These are phyloP conservation scores for Oreochromis aureus DNA, from an alignment of 2,113 vertebrate species.

Conservation along the genomic window DNA sequence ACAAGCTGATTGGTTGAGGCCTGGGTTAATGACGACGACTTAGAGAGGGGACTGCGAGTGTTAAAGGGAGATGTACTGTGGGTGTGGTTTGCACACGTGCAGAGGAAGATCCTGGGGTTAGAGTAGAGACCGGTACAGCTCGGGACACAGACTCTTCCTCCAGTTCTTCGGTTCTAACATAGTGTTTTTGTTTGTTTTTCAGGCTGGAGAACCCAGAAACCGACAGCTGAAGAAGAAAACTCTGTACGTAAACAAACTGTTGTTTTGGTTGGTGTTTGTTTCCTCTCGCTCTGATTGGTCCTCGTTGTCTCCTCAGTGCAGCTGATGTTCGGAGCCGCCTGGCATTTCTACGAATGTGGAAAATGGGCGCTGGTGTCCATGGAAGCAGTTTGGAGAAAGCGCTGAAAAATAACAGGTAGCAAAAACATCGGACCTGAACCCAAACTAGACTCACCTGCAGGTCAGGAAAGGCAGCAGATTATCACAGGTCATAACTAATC, in stretches of 20 bases:
- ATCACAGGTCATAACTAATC: neutral
- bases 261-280: neutral
- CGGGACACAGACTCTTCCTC: neutral
- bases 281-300: neutral
- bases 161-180: neutral
- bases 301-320: slow-evolving; percentile 63
- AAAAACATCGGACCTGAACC: neutral
- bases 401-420: slow-evolving; percentile 65
- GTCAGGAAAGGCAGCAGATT: neutral
- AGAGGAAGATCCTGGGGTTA: neutral
- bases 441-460: neutral
- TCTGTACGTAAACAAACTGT: slow-evolving; percentile 73
- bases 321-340: slow-evolving; percentile 83
- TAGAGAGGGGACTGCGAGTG: neutral
- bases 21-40: neutral
- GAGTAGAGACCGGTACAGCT: neutral
- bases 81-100: neutral
- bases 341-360: slow-evolving; percentile 78
- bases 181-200: neutral
- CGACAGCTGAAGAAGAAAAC: slow-evolving; percentile 68
- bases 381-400: slow-evolving; percentile 85
- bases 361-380: slow-evolving; percentile 56
- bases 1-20: neutral
- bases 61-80: neutral
- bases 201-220: slow-evolving; percentile 21